Conservation (phyloP, 2,797 vertebrate species). For the Poliocrania exsul region DNA sequence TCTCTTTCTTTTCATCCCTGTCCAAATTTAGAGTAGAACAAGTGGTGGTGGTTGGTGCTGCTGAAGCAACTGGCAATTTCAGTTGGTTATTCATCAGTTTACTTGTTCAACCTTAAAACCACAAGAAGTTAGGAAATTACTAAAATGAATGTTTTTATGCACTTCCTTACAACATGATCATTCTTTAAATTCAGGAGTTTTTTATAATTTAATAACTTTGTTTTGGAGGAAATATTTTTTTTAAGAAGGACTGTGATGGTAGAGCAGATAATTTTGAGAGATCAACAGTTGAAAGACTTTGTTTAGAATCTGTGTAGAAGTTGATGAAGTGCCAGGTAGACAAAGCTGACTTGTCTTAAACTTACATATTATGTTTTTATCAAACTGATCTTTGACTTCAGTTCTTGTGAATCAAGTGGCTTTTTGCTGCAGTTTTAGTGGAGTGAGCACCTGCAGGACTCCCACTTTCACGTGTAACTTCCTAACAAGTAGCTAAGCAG, state of each 20-base stretch:
- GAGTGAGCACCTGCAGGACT: neutral
- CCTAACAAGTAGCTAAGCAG: too few relatives aligned
- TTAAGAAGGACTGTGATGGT: accelerated
- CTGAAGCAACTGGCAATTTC: neutral
- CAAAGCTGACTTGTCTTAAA: neutral
- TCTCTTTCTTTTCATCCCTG: neutral
- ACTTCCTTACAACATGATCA: neutral
- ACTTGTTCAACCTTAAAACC: neutral
- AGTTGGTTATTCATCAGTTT: neutral
- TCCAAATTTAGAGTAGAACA: neutral
- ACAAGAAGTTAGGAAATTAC: neutral
- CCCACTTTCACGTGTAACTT: neutral
- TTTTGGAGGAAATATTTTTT: neutral
- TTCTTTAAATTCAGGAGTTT: neutral
- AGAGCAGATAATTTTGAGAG: neutral
- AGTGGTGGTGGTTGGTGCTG: neutral
- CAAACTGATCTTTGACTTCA: neutral
- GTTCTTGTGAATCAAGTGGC: accelerated
- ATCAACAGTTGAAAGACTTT: neutral
- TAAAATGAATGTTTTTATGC: neutral
- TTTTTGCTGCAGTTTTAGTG: neutral
- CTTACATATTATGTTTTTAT: neutral
- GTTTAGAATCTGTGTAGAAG: neutral
- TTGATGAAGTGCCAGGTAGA: neutral
- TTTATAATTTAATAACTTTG: neutral